Evolutionary conservation across 2,888 invertebrate species (phyloP).

Genomic region (Galerucella nymphaeae): DNA sequence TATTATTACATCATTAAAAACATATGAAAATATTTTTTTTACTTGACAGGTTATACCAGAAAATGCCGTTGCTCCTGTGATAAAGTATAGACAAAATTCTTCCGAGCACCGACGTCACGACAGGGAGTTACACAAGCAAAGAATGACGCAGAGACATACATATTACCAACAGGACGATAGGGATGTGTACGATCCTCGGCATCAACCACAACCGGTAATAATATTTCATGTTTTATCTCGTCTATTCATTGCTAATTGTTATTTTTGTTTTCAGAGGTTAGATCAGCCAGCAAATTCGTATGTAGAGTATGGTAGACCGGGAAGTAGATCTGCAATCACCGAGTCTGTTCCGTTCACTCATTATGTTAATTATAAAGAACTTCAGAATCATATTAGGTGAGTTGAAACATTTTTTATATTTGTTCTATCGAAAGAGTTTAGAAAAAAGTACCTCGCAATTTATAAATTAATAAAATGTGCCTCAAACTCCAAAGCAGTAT

Average conservation of each 20-base stretch:
- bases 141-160: conserved; percentile 70
- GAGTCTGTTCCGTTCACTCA: conserved; percentile 72
- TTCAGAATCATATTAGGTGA: conserved; percentile 86
- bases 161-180: conserved; percentile 70
- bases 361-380: conserved; percentile 87
- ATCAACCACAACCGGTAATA: conserved; percentile 45
- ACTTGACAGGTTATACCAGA: conserved; percentile 61
- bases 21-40: conserved; percentile 1
- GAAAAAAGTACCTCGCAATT: background rate
- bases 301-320: conserved; percentile 66
- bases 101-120: conserved; percentile 56
- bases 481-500: no score
- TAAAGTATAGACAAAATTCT: conserved; percentile 58
- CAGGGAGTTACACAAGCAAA: conserved; percentile 67
- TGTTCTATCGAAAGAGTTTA: background rate
- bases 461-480: no score
- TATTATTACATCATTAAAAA: no score
- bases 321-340: conserved; percentile 68
- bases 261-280: conserved; percentile 39
- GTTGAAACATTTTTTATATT: conserved; percentile 9
- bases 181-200: conserved; percentile 65
- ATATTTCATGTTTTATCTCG: background rate
- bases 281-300: conserved; percentile 51
- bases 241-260: conserved; percentile 13
- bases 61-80: conserved; percentile 58